A percentile compares a stretch with the other conserved stretches of the same genome.
These are phyloP conservation scores for Blennius ocellaris DNA, from an alignment of 2,113 vertebrate species.

Conservation along the genomic window DNA sequence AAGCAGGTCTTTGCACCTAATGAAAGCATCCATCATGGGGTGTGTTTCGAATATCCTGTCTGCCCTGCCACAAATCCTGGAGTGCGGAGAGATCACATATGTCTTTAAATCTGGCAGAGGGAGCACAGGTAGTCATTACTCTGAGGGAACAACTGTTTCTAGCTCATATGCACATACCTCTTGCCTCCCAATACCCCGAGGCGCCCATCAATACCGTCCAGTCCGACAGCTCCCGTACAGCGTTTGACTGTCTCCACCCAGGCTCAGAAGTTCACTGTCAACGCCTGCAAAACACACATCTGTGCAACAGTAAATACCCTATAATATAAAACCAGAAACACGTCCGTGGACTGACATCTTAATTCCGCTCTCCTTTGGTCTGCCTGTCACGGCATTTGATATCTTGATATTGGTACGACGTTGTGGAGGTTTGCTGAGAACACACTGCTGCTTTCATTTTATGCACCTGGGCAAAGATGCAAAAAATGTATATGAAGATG, in stretches of 20 bases:
- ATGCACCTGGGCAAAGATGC: constrained; percentile 30
- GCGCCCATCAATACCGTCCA: constrained; percentile 74
- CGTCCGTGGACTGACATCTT: constrained; percentile 74
- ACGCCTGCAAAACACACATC: constrained; percentile 81
- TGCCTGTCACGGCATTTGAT: constrained; percentile 64
- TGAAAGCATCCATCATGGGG: constrained; percentile 56
- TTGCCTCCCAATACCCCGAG: constrained; percentile 59
- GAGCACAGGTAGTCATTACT: constrained; percentile 81
- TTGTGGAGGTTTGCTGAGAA: constrained; percentile 21
- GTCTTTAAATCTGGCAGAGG: constrained; percentile 77
- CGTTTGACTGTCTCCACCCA: constrained; percentile 35
- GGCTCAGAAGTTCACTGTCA: constrained; percentile 71
- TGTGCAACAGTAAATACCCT: constrained; percentile 80
- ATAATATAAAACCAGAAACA: constrained; percentile 74
- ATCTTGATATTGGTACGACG: constrained; percentile 29
- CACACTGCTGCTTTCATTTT: constrained; percentile 33
- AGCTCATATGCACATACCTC: constrained; percentile 73
- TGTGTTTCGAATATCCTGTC: constrained; percentile 52
- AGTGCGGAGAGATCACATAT: constrained; percentile 42
- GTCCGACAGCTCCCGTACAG: constrained; percentile 47
- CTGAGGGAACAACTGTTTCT: constrained; percentile 82
- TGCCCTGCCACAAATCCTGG: constrained; percentile 48
- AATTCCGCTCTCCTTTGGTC: constrained; percentile 56
- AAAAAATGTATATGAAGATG: constrained; percentile 8
- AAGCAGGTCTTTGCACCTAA: constrained; percentile 39